phyloP scores from a whole-genome alignment of 2,888 invertebrate species.

The Netelia fuscicornis region DNA sequence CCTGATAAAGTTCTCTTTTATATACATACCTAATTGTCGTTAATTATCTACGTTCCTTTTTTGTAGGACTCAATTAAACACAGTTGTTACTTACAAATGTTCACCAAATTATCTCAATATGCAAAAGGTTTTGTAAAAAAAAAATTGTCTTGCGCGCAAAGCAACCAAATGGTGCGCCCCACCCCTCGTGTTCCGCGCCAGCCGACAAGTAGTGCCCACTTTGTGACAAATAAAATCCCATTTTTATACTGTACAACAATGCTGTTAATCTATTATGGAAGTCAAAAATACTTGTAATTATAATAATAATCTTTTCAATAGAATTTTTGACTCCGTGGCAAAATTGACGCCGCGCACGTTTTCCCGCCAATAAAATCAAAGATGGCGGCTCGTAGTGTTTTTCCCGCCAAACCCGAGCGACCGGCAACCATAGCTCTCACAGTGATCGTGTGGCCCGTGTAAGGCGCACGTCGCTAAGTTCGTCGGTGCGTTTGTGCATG shows the following conservation, averaged over 20 bases:
- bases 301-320: neutral
- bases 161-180: constrained; percentile 64
- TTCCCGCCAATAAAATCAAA: constrained; percentile 55
- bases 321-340: neutral
- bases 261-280: no score
- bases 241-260: neutral
- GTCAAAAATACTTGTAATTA: neutral
- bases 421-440: neutral
- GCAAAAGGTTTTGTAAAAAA: neutral
- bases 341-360: constrained; percentile 22
- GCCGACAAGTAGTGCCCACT: neutral
- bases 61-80: no score
- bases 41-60: no score
- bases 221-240: neutral
- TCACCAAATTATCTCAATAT: constrained; percentile 56
- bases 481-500: neutral
- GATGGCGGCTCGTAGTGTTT: constrained; percentile 50
- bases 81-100: constrained; percentile 35
- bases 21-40: no score
- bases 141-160: neutral
- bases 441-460: constrained; percentile 48
- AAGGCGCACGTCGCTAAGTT: constrained; percentile 62
- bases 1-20: no score
- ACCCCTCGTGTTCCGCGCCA: neutral
- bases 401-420: constrained; percentile 64